Base-by-base conservation (phyloP, 2,888 invertebrate species). In the Limnephilus lunatus region DNA sequence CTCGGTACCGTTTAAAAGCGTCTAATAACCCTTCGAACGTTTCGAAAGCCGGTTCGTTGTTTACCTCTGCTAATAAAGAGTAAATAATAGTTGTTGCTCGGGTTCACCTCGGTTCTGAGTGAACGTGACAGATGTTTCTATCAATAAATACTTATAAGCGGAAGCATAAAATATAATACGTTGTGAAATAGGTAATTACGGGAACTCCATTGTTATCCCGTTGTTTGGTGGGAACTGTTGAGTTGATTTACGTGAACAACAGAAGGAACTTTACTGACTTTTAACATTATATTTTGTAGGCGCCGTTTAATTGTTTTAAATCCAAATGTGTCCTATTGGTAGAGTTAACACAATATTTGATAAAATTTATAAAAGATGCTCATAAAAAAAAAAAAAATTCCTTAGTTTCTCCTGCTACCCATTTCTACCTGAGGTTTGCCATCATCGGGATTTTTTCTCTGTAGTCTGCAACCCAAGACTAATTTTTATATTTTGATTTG, bases 91-190 rank as follows among this genome's bases (percentile, higher is more conserved):
- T 35, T 35, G 12, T 5, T 35, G 35, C 25, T 35, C 19, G 35
- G 35, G 85, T 86, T 86, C 44, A 30, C 30, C 85, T 86, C 85
- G 39, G 85, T 86, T 86, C 39, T 25, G 39, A 86, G 85, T 44
- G 44, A 30, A 86, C 30, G 44, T 86, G 85, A 86, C 85, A 86
- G 85, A 86, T 86, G 85, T 86, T 86, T n/a, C 44, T 86, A 30
- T 86, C 85, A 86, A 86, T 86, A 86, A 44, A 44, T 86, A 86
- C 44, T 86, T 86, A 86, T n/a, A 86, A 44, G 25, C 85, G 85
- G 85, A 86, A 86, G 30, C 44, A 86, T n/a, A 39, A 85, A 35
- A 85, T 25, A 35, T 35, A 25, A 35, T 85, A 44, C n/a, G 85
- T 39, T n/a, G 85, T 86, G 44, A 82, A 32, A 68, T 68, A 68